Conservation (phyloP, 2,113 vertebrate species). For the Vulpes ferrilata region DNA sequence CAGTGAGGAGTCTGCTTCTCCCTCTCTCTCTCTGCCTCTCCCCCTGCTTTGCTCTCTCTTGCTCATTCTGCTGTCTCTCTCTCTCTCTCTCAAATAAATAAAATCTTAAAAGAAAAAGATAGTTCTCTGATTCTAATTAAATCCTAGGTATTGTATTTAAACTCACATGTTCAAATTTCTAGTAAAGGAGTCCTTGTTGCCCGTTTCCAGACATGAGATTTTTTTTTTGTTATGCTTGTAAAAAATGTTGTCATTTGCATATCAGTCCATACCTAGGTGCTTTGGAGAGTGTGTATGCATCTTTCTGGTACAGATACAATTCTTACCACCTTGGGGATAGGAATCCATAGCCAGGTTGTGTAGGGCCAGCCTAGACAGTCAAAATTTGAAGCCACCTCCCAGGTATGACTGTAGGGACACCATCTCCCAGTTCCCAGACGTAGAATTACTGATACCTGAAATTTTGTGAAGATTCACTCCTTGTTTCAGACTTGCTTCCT, state of each 20-base stretch:
- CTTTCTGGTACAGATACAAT: not conserved
- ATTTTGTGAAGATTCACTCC: not conserved
- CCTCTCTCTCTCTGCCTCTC: no score
- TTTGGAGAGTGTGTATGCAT: not conserved
- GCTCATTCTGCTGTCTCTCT: no score
- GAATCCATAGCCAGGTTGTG: not conserved
- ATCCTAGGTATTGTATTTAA: not conserved
- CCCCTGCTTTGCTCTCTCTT: no score
- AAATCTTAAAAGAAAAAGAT: not conserved
- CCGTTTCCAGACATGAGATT: not conserved
- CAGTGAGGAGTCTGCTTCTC: no score
- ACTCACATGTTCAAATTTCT: not conserved
- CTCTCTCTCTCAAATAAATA: no score
- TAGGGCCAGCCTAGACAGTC: not conserved
- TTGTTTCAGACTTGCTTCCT: not conserved
- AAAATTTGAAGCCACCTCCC: not conserved
- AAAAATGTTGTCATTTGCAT: not conserved
- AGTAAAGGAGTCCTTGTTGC: not conserved
- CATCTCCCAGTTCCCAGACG: not conserved
- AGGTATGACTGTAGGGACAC: not conserved
- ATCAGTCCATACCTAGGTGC: not conserved
- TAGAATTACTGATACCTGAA: not conserved
- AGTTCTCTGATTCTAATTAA: not conserved
- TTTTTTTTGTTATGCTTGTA: not conserved
- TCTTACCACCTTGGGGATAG: not conserved